Conservation (phyloP, 2,797 vertebrate species). For the Acipenser oxyrinchus region DNA sequence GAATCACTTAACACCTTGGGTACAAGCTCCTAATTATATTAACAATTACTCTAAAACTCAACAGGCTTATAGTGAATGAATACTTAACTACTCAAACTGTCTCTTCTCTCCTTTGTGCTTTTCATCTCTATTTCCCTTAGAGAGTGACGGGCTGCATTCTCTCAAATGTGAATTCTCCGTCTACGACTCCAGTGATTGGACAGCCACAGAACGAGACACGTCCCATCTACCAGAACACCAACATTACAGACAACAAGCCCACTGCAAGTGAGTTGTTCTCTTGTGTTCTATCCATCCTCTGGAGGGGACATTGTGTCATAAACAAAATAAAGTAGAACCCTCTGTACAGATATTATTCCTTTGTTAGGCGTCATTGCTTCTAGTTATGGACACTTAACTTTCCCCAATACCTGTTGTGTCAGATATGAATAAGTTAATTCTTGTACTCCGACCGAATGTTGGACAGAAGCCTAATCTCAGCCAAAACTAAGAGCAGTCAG, state of each 20-base stretch:
- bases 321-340: no score
- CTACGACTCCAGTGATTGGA: constrained; percentile 85
- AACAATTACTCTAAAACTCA: neutral
- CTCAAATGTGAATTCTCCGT: constrained; percentile 92
- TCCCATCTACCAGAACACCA: constrained; percentile 80
- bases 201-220: constrained; percentile 84
- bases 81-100: constrained; percentile 7
- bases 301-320: no score
- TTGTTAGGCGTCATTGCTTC: no score
- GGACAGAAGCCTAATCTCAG: no score
- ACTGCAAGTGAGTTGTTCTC: constrained; percentile 63
- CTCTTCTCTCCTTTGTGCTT: neutral
- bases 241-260: constrained; percentile 68
- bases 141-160: constrained; percentile 96
- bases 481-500: no score
- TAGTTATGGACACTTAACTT: no score
- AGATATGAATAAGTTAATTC: no score
- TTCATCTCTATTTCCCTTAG: constrained; percentile 41
- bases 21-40: neutral
- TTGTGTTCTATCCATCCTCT: constrained; percentile 7
- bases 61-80: no score
- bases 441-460: no score
- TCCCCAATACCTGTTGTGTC: no score
- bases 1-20: neutral
- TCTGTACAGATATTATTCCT: no score